Evolutionary conservation across 2,113 vertebrate species (phyloP).

Genomic region (Sinocyclocheilus maitianheensis): DNA sequence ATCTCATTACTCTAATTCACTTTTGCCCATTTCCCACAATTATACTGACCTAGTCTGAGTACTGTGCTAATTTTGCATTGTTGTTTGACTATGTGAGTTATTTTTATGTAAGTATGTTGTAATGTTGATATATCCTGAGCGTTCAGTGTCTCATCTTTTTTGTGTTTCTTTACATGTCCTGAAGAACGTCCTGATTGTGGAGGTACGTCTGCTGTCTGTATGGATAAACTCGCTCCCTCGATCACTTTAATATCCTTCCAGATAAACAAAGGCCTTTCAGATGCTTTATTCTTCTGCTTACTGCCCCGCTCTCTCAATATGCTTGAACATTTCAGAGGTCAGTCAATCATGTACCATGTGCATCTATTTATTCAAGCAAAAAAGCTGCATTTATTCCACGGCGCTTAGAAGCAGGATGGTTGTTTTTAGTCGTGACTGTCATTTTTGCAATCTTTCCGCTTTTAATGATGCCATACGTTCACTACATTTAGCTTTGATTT

Average conservation of each 20-base stretch:
- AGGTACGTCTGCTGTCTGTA: slow-evolving; percentile 79
- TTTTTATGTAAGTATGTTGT: too few relatives aligned
- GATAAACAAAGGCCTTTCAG: slow-evolving; percentile 38
- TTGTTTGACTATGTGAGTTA: background rate
- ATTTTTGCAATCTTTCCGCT: background rate
- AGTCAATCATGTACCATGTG: background rate
- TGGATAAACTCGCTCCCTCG: background rate
- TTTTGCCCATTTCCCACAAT: background rate
- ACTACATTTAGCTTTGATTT: background rate
- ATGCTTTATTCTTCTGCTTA: slow-evolving; percentile 41
- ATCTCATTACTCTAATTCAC: background rate
- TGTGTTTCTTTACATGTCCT: slow-evolving; percentile 62
- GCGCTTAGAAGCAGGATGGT: background rate
- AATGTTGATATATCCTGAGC: slow-evolving; percentile 46
- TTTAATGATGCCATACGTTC: background rate
- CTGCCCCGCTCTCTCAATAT: background rate
- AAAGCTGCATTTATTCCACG: background rate
- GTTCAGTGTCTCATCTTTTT: slow-evolving; percentile 35
- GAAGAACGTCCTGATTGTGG: slow-evolving; percentile 92
- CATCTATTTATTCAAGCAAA: background rate
- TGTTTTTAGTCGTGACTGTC: background rate
- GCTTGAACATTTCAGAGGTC: background rate
- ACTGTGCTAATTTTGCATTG: background rate
- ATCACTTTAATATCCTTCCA: slow-evolving; percentile 14
- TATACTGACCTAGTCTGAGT: background rate